Conservation (phyloP, 2,888 invertebrate genomes). For the Caenorhabditis drosophilae region DNA sequence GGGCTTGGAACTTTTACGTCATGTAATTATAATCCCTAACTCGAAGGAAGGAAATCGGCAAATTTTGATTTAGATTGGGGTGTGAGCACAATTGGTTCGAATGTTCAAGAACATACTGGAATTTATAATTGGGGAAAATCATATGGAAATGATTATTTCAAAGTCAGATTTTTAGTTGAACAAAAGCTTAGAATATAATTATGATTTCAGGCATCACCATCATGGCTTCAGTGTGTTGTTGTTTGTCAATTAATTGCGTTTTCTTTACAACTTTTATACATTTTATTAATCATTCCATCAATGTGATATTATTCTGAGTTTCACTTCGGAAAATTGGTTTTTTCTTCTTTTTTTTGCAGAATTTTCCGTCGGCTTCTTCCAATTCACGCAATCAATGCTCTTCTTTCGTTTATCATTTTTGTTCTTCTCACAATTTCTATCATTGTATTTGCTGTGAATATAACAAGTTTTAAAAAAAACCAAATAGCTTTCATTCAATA, state of each 20-base stretch:
- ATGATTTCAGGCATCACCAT: conserved; percentile 19
- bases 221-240: conserved; percentile 37
- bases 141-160: conserved; percentile 13
- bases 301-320: conserved; percentile 15
- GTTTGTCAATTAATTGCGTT: conserved; percentile 35
- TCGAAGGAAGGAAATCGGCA: neutral
- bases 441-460: conserved; percentile 19
- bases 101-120: conserved; percentile 14
- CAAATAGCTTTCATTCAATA: too few species aligned
- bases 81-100: neutral
- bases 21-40: conserved; percentile 9
- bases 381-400: conserved; percentile 20
- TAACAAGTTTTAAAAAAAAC: too few species aligned
- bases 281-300: conserved; percentile 19
- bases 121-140: conserved; percentile 31
- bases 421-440: conserved; percentile 21
- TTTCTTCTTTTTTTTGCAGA: conserved; percentile 8
- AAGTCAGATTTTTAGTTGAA: too few species aligned
- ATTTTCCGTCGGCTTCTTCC: conserved; percentile 30
- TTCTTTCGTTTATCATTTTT: conserved; percentile 25
- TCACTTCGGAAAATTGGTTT: neutral
- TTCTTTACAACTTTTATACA: conserved; percentile 29
- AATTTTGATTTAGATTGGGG: conserved; percentile 28
- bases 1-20: conserved; percentile 34
- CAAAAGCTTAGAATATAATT: too few species aligned